These are phyloP conservation scores for Kuschelorhynchus macadamiae DNA, from an alignment of 2,888 invertebrate genomes.

Conservation along the genomic window DNA sequence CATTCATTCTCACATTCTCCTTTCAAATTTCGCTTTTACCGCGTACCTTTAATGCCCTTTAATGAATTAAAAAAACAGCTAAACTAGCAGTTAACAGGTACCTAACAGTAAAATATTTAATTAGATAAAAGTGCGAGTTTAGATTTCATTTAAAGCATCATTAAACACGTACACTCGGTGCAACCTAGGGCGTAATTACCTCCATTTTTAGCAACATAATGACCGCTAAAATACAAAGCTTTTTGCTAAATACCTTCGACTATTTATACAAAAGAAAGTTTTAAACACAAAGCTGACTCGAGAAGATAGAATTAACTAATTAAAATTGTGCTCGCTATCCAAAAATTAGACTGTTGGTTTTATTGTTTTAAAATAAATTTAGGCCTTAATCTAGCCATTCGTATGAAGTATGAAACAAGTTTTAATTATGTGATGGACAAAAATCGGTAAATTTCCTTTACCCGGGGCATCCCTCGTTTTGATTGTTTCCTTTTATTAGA, in stretches of 20 bases:
- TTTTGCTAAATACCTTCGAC: slow-evolving; percentile 10
- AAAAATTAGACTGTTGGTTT: slow-evolving; percentile 7
- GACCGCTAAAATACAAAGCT: slow-evolving; percentile 3
- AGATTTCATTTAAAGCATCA: slow-evolving; percentile 2
- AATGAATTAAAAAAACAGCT: too few species aligned
- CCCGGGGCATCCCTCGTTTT: too few species aligned
- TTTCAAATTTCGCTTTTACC: too few species aligned
- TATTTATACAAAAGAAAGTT: slow-evolving; percentile 15
- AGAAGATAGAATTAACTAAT: slow-evolving; percentile 22
- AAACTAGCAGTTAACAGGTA: too few species aligned
- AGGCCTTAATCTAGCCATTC: slow-evolving; percentile 5
- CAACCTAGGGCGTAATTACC: slow-evolving; percentile 6
- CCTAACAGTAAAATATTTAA: too few species aligned
- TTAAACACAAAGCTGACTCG: slow-evolving; percentile 3
- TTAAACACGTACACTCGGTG: slow-evolving; percentile 7
- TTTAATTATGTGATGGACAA: too few species aligned
- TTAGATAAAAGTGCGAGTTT: too few species aligned
- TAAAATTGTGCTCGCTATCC: slow-evolving; percentile 21
- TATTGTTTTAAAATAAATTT: slow-evolving; percentile 21
- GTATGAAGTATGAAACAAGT: neutral
- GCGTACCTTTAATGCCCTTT: too few species aligned
- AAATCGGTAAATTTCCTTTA: too few species aligned
- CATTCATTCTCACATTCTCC: too few species aligned
- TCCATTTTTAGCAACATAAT: slow-evolving; percentile 4
- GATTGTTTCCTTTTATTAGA: too few species aligned